phyloP scores from a whole-genome alignment of 2,113 vertebrate genomes.

The Noctilio leporinus region DNA sequence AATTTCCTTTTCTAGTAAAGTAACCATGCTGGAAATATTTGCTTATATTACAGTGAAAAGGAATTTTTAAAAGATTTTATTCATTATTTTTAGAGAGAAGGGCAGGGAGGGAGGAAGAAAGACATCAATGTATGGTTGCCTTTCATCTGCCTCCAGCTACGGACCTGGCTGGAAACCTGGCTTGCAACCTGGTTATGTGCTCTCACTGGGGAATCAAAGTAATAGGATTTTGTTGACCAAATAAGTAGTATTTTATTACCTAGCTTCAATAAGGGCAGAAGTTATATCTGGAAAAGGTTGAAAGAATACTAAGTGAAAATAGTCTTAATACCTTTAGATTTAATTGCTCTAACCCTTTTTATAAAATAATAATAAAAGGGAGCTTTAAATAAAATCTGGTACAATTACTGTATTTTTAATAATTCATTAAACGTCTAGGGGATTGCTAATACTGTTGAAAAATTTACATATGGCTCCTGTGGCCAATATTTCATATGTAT shows the following conservation, averaged over 20 bases:
- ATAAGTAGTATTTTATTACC: not conserved
- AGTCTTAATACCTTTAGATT: not conserved
- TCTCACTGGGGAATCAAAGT: too few species aligned
- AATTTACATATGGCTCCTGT: constrained; percentile 17
- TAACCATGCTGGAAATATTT: not conserved
- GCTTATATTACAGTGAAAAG: not conserved
- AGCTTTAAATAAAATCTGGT: constrained; percentile 4
- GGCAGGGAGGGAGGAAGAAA: too few species aligned
- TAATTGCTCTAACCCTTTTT: not conserved
- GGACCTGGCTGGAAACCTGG: too few species aligned
- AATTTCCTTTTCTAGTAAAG: not conserved
- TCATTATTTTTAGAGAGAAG: too few species aligned
- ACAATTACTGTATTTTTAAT: not conserved
- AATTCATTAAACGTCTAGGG: constrained; percentile 15
- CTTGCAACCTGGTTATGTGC: too few species aligned
- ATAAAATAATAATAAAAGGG: not conserved
- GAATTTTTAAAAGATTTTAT: too few species aligned
- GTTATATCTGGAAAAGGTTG: not conserved
- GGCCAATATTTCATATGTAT: not conserved
- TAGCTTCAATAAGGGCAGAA: not conserved
- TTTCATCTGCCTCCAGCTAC: too few species aligned
- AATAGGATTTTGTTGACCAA: not conserved
- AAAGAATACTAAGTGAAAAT: constrained; percentile 13
- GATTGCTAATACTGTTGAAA: not conserved
- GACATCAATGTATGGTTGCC: too few species aligned